These are phyloP conservation scores for Cosmia pyralina DNA, from an alignment of 2,888 invertebrate genomes.

Conservation along the genomic window DNA sequence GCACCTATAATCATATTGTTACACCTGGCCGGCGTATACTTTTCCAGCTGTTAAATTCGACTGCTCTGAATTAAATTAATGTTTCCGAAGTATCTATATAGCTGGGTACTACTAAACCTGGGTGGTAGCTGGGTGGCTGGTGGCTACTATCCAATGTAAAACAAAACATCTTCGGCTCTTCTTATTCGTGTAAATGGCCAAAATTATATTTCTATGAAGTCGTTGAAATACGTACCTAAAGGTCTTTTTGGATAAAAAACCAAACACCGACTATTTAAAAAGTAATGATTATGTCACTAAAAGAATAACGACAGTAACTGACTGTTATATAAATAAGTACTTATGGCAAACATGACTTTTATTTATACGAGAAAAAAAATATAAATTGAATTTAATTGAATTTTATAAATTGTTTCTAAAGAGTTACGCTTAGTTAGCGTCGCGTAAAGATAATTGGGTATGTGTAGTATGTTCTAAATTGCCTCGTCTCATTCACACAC, in stretches of 20 bases:
- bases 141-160: background rate
- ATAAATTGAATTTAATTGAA: too few relatives aligned
- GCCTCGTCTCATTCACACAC: background rate
- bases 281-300: background rate
- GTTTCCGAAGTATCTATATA: background rate
- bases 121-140: too few relatives aligned
- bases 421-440: constrained; percentile 5
- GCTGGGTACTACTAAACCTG: background rate
- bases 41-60: too few relatives aligned
- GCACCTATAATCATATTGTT: background rate
- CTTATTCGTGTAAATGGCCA: background rate
- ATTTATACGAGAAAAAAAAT: too few relatives aligned
- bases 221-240: background rate
- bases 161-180: background rate
- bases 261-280: too few relatives aligned
- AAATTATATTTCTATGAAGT: background rate
- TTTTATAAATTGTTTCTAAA: background rate
- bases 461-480: constrained; percentile 1
- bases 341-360: background rate
- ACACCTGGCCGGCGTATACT: background rate
- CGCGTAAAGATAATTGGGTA: constrained; percentile 10
- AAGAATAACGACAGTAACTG: background rate
- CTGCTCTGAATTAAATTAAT: background rate
- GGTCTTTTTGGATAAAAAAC: background rate
- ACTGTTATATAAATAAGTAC: too few relatives aligned